Base-by-base conservation (phyloP, 2,113 vertebrate species). In the Butorides virescens region DNA sequence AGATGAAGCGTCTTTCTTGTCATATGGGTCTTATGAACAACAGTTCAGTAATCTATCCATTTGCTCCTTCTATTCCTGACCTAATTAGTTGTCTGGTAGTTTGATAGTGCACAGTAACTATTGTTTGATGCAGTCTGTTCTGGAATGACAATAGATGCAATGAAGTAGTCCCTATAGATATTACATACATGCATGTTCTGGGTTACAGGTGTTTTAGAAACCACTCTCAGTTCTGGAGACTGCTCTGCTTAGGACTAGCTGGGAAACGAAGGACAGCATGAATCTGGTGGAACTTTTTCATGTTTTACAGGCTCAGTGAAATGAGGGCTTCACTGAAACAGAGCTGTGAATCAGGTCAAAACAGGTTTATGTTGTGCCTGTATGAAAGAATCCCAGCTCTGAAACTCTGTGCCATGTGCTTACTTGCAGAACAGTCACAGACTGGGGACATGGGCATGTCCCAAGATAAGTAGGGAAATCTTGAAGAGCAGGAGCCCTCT, bases 91-190 rank as follows among this genome's bases (percentile, higher is more conserved):
- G 71, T 72, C 78, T 94, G 81, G 74, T 85, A 92, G 93, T 92
- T 93, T 93, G 87, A 88, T 44, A 76, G 84, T 63, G 56, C 61
- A 96, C 72, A 97, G 94, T 97, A 94, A 96, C 94, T 67, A 90
- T 92, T 96, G 97, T 97, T 91, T 88, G 90, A 66, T 58, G 90
- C 39, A 73, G 17, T 55, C 46, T 0, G 1, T 58, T 90, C 92
- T 73, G 84, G 85, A 94, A 79, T 70, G 59, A 91, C 67, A 79
- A 44, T 66, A 50, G 78, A 37, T 80, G 42, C 66, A 77, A 82
- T 83, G 62, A 94, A 90, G 47, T 76, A 30, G 52, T 61, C 95
- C 74, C 71, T 58, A 49, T 27, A 94, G 85, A 65, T 34, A 50
- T 93, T 65, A 79, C 8, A 11, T 23, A 73, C 0, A 2, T 68